Conservation (phyloP, 2,888 invertebrate genomes). For the Taphrorychus bicolor region DNA sequence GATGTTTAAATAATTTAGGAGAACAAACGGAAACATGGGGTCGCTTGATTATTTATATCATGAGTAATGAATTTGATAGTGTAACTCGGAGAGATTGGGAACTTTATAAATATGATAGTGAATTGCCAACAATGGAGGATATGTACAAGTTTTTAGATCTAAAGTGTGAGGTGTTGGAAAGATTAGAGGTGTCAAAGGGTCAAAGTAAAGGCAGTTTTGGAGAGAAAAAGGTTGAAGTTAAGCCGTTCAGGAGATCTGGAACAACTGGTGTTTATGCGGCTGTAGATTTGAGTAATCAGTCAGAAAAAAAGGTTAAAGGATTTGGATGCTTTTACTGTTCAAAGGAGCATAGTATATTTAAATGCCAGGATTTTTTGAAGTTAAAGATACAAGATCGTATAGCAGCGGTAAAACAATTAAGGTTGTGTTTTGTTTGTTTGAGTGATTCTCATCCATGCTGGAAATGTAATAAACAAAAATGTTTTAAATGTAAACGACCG, state of each 20-base stretch:
- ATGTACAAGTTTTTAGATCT: constrained; percentile 27
- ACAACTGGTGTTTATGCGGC: too few species aligned
- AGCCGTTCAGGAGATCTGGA: too few species aligned
- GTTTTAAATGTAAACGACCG: constrained; percentile 23
- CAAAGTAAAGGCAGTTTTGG: neutral
- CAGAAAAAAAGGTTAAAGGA: too few species aligned
- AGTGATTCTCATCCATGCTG: constrained; percentile 13
- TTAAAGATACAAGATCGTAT: too few species aligned
- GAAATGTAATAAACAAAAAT: constrained; percentile 18
- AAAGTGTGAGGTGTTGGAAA: constrained; percentile 34
- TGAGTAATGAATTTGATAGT: constrained; percentile 22
- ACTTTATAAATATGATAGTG: constrained; percentile 3
- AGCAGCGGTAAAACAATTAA: constrained; percentile 22
- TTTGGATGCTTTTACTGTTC: constrained; percentile 33
- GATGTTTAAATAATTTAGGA: constrained; percentile 31
- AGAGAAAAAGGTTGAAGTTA: too few species aligned
- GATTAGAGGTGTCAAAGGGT: constrained; percentile 6
- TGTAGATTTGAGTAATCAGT: too few species aligned
- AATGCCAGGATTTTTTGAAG: constrained; percentile 25
- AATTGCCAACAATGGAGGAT: constrained; percentile 21
- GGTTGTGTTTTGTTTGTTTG: constrained; percentile 36
- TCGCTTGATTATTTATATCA: constrained; percentile 13
- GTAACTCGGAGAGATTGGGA: constrained; percentile 30
- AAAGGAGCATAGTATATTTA: constrained; percentile 29
- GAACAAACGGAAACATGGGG: constrained; percentile 28